A percentile compares a stretch with the other conserved stretches of the same genome.
Evolutionary conservation across 1,140 invertebrate species (phyloP).

Genomic region (Zaprionus ghesquierei): DNA sequence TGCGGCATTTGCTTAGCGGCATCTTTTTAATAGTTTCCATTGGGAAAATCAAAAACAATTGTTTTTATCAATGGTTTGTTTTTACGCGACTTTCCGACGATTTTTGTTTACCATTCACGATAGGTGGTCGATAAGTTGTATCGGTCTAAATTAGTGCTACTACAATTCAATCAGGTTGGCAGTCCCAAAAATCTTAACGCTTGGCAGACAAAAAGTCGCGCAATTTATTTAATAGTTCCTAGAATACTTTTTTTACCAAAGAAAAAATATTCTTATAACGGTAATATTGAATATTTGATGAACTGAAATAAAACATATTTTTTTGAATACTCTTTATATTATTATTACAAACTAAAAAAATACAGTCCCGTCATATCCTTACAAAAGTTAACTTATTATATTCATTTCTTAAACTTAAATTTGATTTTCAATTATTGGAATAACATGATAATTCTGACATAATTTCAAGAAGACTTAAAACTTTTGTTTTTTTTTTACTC

Average conservation of each 20-base stretch:
- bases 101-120: constrained; percentile 39
- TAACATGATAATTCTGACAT: not conserved
- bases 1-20: constrained; percentile 47
- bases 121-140: constrained; percentile 14
- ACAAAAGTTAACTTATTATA: not conserved
- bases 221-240: not conserved
- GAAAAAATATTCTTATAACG: too few relatives aligned
- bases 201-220: not conserved
- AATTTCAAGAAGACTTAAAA: not conserved
- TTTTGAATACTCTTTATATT: not conserved
- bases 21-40: constrained; percentile 13
- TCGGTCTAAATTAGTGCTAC: not conserved
- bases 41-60: not conserved
- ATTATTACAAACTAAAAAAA: too few relatives aligned
- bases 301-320: too few relatives aligned
- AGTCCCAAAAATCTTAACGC: not conserved
- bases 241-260: too few relatives aligned
- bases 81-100: not conserved
- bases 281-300: too few relatives aligned
- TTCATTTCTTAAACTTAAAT: not conserved
- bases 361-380: not conserved
- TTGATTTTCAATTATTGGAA: not conserved
- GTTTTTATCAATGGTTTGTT: not conserved
- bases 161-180: not conserved
- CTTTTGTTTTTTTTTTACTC: not conserved